These are phyloP conservation scores for Zhuqinia jingwanae DNA, from an alignment of 2,888 invertebrate species.

Conservation along the genomic window DNA sequence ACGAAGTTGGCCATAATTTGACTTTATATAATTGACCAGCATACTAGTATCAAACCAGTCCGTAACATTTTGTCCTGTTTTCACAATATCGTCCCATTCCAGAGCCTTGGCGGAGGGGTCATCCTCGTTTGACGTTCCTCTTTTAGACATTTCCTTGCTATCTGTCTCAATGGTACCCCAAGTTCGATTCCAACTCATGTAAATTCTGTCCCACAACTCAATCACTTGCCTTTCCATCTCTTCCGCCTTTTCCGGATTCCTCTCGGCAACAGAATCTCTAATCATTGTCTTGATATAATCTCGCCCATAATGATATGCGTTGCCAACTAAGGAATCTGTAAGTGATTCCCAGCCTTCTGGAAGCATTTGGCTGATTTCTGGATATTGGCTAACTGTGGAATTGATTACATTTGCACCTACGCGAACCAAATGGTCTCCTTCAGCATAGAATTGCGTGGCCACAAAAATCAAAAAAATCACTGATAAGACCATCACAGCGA, in stretches of 20 bases:
- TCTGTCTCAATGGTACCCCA: constrained; percentile 73
- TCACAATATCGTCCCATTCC: constrained; percentile 76
- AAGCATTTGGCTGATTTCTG: constrained; percentile 90
- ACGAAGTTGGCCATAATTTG: constrained; percentile 93
- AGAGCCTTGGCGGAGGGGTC: constrained; percentile 59
- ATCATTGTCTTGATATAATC: constrained; percentile 93
- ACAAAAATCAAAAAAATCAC: constrained; percentile 91
- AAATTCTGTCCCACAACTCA: constrained; percentile 96
- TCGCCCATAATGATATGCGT: constrained; percentile 95
- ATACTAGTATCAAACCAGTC: constrained; percentile 88
- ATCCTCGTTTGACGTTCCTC: not conserved
- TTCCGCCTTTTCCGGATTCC: constrained; percentile 89
- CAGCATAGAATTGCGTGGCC: constrained; percentile 94
- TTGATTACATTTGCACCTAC: constrained; percentile 93
- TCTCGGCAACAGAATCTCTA: constrained; percentile 84
- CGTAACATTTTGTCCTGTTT: constrained; percentile 80
- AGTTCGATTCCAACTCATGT: constrained; percentile 92
- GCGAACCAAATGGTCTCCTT: constrained; percentile 95
- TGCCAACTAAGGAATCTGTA: constrained; percentile 93
- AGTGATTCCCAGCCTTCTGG: constrained; percentile 93
- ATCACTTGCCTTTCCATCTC: constrained; percentile 93
- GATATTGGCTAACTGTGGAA: constrained; percentile 93
- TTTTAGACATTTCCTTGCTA: not conserved
- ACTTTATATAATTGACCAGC: constrained; percentile 90
- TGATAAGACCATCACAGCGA: constrained; percentile 90